phyloP scores from a whole-genome alignment of 2,888 invertebrate genomes.

The Calliphora vomitoria region DNA sequence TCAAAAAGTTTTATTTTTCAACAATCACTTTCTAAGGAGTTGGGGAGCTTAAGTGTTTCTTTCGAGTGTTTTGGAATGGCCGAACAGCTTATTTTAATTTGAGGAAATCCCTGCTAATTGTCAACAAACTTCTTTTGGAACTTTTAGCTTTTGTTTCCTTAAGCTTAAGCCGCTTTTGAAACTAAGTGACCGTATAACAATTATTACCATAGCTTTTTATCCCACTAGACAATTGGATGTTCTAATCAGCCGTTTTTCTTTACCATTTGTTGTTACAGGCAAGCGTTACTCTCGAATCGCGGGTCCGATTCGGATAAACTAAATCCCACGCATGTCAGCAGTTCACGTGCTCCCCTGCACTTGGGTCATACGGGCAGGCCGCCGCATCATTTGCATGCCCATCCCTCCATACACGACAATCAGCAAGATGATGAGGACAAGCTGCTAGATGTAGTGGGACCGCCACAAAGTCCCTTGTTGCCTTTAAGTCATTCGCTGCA shows the following conservation, averaged over 20 bases:
- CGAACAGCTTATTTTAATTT: conserved; percentile 65
- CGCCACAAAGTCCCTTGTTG: conserved; percentile 92
- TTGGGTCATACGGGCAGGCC: conserved; percentile 84
- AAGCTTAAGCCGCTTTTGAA: conserved; percentile 61
- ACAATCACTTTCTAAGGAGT: conserved; percentile 10
- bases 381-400: conserved; percentile 81
- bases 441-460: conserved; percentile 94
- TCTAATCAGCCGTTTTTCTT: conserved; percentile 82
- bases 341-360: conserved; percentile 83
- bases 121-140: conserved; percentile 38
- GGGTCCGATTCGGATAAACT: conserved; percentile 85
- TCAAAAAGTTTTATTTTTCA: conserved; percentile 41
- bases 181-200: conserved; percentile 10
- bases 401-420: conserved; percentile 81
- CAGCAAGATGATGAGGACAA: conserved; percentile 93
- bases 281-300: conserved; percentile 86
- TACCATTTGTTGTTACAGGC: conserved; percentile 87
- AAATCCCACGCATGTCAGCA: conserved; percentile 87
- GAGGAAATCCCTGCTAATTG: conserved; percentile 67
- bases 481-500: conserved; percentile 85
- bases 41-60: conserved; percentile 72
- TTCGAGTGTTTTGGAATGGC: conserved; percentile 65
- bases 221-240: conserved; percentile 80
- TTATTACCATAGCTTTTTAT: conserved; percentile 57
- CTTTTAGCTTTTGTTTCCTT: background rate